Evolutionary conservation across 2,888 invertebrate genomes (phyloP).

Genomic region (Polydrusus pterygomalis): DNA sequence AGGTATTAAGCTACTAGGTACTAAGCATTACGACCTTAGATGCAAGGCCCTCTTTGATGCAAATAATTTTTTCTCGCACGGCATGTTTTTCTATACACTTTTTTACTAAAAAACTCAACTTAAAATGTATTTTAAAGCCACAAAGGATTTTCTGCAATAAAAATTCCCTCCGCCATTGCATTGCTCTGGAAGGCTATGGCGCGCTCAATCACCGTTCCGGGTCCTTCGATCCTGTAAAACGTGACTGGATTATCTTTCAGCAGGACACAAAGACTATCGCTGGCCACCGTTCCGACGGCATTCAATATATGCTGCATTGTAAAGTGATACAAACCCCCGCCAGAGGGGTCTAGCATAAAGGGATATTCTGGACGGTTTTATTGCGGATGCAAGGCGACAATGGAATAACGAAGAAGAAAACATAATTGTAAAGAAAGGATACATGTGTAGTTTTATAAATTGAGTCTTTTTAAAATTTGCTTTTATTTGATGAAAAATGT

Average conservation of each 20-base stretch:
- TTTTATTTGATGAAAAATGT: not conserved
- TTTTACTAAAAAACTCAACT: not conserved
- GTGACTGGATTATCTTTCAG: conserved; percentile 48
- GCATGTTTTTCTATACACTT: too few species aligned
- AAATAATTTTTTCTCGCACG: too few species aligned
- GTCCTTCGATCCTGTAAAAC: conserved; percentile 43
- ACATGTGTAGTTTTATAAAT: conserved; percentile 37
- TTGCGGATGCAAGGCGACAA: conserved; percentile 34
- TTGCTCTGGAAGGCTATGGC: conserved; percentile 5
- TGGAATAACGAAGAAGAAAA: conserved; percentile 25
- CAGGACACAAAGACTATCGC: conserved; percentile 46
- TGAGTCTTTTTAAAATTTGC: conserved; percentile 6
- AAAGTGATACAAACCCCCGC: conserved; percentile 51
- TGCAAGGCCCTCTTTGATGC: too few species aligned
- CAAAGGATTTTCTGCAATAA: conserved; percentile 4
- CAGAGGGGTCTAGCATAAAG: conserved; percentile 42
- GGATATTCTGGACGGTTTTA: conserved; percentile 43
- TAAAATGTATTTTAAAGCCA: conserved; percentile 7
- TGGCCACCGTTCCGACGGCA: conserved; percentile 35
- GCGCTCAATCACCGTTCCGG: conserved; percentile 43
- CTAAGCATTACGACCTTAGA: too few species aligned
- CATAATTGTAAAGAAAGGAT: conserved; percentile 40
- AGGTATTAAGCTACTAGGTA: too few species aligned
- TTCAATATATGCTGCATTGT: conserved; percentile 49
- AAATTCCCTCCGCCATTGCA: conserved; percentile 21